Conservation (phyloP, 92 coral and sea anemone species). For the Paramuricea clavata region DNA sequence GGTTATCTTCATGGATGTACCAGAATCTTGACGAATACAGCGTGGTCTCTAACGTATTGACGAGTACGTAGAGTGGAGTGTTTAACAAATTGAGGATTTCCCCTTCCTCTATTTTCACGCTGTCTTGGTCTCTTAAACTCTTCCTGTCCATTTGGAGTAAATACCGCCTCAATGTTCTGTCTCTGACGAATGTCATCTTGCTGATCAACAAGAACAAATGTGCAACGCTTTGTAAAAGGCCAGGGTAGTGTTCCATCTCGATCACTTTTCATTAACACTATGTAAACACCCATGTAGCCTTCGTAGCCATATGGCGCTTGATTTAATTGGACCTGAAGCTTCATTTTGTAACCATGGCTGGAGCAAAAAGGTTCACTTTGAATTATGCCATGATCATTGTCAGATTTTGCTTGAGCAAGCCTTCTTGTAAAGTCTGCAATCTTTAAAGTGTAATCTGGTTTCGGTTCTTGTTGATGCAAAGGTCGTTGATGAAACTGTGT, state of each 20-base stretch:
- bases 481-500: background rate
- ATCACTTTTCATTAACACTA: background rate
- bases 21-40: background rate
- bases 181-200: constrained; percentile 10
- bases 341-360: constrained; percentile 28
- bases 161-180: background rate
- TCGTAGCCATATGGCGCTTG: background rate
- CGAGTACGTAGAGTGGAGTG: constrained; percentile 7
- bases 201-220: constrained; percentile 14
- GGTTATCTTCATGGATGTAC: background rate
- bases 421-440: background rate
- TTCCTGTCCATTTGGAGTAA: background rate
- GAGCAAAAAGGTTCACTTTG: constrained; percentile 4
- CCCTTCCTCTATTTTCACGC: background rate
- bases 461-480: too few relatives aligned
- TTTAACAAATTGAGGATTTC: background rate
- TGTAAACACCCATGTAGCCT: constrained; percentile 24
- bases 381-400: background rate
- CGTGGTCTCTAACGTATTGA: background rate
- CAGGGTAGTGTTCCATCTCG: background rate
- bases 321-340: background rate
- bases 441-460: background rate
- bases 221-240: constrained; percentile 12
- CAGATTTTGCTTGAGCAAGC: background rate
- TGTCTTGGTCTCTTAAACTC: background rate